A percentile compares a stretch with the other conserved stretches of the same genome.
These are phyloP conservation scores for Neodiprion virginianus DNA, from an alignment of 1,140 invertebrate species.

Conservation along the genomic window DNA sequence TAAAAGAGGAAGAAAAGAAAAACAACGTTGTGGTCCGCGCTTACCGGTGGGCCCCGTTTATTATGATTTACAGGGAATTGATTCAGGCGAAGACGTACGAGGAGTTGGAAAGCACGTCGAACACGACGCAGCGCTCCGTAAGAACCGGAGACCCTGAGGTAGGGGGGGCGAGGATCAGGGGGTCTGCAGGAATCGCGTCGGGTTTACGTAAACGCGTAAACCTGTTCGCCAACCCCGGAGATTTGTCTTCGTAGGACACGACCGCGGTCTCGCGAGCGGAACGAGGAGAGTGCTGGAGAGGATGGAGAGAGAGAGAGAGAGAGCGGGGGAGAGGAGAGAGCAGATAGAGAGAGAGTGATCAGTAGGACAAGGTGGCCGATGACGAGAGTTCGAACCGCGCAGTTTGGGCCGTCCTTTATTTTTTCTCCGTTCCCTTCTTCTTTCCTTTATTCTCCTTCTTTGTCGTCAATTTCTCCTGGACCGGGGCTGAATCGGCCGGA, in stretches of 20 bases:
- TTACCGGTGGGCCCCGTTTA: neutral
- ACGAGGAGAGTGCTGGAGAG: neutral
- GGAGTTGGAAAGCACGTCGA: neutral
- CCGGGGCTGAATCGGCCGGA: neutral
- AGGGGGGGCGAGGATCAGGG: no score
- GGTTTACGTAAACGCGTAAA: constrained; percentile 7
- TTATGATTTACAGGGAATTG: constrained; percentile 1
- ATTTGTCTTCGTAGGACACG: constrained; percentile 7
- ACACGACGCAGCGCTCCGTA: neutral
- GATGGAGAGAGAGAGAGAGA: no score
- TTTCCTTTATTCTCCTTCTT: constrained; percentile 16
- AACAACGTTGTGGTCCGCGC: no score
- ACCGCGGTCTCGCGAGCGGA: neutral
- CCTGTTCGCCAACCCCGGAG: neutral
- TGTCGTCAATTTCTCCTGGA: neutral
- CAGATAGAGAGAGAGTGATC: no score
- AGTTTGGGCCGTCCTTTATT: neutral
- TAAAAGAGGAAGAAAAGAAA: no score
- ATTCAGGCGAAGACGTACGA: neutral
- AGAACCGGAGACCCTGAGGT: no score
- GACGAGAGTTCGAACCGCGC: no score
- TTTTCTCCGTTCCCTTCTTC: neutral
- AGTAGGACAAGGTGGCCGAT: no score
- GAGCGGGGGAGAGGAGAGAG: no score
- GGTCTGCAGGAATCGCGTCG: neutral